Evolutionary conservation across 2,113 vertebrate species (phyloP).

Genomic region (Erythrolamprus reginae): DNA sequence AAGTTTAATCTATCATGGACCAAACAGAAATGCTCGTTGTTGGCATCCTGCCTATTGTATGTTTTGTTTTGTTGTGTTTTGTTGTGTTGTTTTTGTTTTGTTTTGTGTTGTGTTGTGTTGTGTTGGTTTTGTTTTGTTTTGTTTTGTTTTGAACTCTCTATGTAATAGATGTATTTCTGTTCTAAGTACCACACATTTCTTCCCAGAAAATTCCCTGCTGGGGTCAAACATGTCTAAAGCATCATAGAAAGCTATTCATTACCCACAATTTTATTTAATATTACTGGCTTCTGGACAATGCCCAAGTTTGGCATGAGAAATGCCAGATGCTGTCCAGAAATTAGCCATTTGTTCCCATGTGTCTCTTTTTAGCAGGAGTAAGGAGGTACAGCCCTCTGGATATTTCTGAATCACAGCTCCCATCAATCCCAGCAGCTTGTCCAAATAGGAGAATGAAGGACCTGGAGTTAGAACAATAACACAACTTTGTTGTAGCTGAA

Average conservation of each 20-base stretch:
- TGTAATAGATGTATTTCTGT: slow-evolving; percentile 17
- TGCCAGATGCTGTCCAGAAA: slow-evolving; percentile 57
- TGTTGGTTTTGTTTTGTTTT: neutral
- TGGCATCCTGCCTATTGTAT: neutral
- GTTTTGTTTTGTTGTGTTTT: too few species aligned
- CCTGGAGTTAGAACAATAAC: neutral
- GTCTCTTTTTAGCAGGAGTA: slow-evolving; percentile 6
- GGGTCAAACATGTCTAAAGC: slow-evolving; percentile 46
- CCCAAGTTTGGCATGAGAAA: slow-evolving; percentile 50
- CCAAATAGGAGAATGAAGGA: neutral
- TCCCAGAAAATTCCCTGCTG: slow-evolving; percentile 14
- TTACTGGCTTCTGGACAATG: slow-evolving; percentile 60
- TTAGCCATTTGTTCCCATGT: slow-evolving; percentile 58
- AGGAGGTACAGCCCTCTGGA: neutral
- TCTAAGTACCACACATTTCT: slow-evolving; percentile 21
- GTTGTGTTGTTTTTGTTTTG: too few species aligned
- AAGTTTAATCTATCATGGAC: slow-evolving; percentile 7
- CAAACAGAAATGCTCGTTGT: slow-evolving; percentile 8
- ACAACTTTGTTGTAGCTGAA: neutral
- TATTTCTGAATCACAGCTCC: neutral
- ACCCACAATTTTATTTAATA: slow-evolving; percentile 70
- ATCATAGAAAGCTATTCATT: slow-evolving; percentile 66
- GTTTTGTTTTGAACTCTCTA: neutral
- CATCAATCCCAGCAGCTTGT: neutral
- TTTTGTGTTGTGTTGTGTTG: too few species aligned